Conservation (phyloP, 2,113 vertebrate species). For the Gopherus evgoodei region DNA sequence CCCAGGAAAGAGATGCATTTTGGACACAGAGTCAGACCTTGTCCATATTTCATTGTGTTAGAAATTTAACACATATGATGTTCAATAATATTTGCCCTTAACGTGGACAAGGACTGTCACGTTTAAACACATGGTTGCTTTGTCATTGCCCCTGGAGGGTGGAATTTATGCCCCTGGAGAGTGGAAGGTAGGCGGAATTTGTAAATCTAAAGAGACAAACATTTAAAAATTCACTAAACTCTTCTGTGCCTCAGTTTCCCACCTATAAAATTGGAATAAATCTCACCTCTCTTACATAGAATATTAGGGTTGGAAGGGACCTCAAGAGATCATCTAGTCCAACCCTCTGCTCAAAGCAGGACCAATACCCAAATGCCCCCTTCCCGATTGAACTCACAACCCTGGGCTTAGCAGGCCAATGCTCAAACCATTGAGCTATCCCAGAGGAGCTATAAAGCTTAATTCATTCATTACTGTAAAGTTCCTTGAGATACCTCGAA, state of each 20-base stretch:
- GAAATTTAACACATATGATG: not conserved
- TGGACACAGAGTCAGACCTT: not conserved
- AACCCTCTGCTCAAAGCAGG: too few species aligned
- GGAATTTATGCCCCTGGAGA: not conserved
- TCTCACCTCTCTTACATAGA: not conserved
- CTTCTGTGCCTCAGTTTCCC: not conserved
- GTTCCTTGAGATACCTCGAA: not conserved
- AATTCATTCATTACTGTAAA: not conserved
- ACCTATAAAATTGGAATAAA: not conserved
- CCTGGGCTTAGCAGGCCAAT: too few species aligned
- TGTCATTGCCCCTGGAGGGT: not conserved
- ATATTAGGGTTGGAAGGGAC: too few species aligned
- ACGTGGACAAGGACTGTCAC: not conserved
- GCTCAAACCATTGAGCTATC: too few species aligned
- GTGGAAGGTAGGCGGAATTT: not conserved
- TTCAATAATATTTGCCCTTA: not conserved
- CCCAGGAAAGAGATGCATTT: not conserved
- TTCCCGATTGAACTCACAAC: too few species aligned
- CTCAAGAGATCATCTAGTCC: too few species aligned
- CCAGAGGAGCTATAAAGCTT: not conserved
- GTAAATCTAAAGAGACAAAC: not conserved
- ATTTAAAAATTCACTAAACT: not conserved
- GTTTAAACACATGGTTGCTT: not conserved
- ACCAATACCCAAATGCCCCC: too few species aligned
- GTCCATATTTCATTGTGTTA: not conserved